Evolutionary conservation across 2,113 vertebrate genomes (phyloP).

Genomic region (Erpornis zantholeuca): DNA sequence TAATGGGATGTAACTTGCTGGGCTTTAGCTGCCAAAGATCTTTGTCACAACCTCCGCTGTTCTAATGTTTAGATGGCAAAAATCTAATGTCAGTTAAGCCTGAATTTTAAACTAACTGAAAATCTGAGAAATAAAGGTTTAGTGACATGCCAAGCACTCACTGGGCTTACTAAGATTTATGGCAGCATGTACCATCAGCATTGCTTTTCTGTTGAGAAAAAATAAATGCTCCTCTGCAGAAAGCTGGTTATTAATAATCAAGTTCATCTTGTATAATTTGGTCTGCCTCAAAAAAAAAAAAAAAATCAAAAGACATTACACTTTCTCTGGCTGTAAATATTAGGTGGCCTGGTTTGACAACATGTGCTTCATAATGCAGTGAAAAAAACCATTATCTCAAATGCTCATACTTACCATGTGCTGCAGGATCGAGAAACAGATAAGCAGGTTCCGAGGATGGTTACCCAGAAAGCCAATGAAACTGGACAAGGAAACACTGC

Average conservation of each 20-base stretch:
- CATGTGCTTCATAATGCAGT: background rate
- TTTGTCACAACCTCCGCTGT: background rate
- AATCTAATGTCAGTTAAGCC: background rate
- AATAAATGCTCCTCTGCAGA: background rate
- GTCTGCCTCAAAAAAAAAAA: background rate
- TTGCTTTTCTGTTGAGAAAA: background rate
- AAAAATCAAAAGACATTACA: background rate
- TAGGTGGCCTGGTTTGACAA: background rate
- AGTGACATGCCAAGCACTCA: background rate
- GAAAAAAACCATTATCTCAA: background rate
- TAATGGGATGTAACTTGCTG: background rate
- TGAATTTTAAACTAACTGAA: background rate
- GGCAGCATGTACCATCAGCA: background rate
- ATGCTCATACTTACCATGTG: slow-evolving; percentile 61
- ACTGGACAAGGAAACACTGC: slow-evolving; percentile 87
- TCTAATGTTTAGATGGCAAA: background rate
- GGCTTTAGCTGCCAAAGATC: background rate
- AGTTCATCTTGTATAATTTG: background rate
- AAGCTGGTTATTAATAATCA: background rate
- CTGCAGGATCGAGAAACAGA: slow-evolving; percentile 91
- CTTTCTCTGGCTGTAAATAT: background rate
- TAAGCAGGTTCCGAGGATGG: slow-evolving; percentile 93
- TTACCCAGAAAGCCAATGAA: slow-evolving; percentile 94
- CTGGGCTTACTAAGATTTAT: background rate
- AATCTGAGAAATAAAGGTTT: background rate